phyloP scores from a whole-genome alignment of 2,113 vertebrate genomes.

The Apistogramma diplotaenia region DNA sequence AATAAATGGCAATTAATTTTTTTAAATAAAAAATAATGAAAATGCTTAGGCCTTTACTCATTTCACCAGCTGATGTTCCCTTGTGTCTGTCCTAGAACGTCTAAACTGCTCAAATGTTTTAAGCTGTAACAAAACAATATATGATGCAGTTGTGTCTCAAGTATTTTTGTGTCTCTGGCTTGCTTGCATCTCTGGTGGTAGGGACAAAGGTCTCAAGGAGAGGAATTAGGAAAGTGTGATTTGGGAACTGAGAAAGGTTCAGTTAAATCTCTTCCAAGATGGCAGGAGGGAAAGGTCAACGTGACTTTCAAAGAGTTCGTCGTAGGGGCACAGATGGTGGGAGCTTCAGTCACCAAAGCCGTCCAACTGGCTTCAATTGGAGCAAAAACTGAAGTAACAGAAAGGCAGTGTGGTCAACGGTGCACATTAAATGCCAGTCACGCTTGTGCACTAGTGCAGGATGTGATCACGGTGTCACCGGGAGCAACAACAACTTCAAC shows the following conservation, averaged over 20 bases:
- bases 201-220: not conserved
- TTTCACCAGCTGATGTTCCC: not conserved
- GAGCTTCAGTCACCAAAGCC: not conserved
- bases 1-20: not conserved
- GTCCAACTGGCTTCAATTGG: not conserved
- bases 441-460: not conserved
- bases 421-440: not conserved
- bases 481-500: not conserved
- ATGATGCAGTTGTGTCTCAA: not conserved
- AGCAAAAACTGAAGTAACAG: not conserved
- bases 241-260: not conserved
- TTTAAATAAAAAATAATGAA: not conserved
- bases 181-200: not conserved
- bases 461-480: not conserved
- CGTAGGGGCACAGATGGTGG: not conserved
- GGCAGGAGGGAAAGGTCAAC: not conserved
- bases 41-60: not conserved
- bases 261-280: not conserved
- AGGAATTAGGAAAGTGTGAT: not conserved
- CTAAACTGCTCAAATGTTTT: not conserved
- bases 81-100: not conserved
- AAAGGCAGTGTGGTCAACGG: not conserved
- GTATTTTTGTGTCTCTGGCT: not conserved
- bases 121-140: not conserved
- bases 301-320: not conserved